Conservation (phyloP, 1,140 invertebrate genomes). For the Pogonomyrmex californicus region DNA sequence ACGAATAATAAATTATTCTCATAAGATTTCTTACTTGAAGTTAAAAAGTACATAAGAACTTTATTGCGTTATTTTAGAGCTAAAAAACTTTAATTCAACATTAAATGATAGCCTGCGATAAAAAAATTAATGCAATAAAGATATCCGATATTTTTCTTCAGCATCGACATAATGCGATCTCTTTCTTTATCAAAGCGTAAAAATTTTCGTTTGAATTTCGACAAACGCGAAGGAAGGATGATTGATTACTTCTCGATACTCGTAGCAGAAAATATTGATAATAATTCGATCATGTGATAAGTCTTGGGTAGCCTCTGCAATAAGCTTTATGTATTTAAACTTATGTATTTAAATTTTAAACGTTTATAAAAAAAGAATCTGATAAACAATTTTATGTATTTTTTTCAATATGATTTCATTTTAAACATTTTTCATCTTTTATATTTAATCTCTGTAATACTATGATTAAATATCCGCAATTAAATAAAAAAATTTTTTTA, state of each 20-base stretch:
- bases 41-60: not conserved
- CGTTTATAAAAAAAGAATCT: not conserved
- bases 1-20: not conserved
- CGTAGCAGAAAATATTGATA: slow-evolving; percentile 31
- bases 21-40: not conserved
- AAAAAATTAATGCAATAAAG: slow-evolving; percentile 12
- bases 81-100: slow-evolving; percentile 1
- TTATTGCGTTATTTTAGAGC: not conserved
- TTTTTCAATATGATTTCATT: not conserved
- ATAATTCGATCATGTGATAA: not conserved
- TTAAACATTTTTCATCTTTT: not conserved
- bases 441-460: not conserved
- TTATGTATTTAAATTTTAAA: not conserved
- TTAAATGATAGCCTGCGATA: not conserved
- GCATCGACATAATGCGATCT: not conserved
- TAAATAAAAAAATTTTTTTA: not conserved
- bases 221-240: slow-evolving; percentile 50
- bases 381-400: no score
- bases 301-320: not conserved
- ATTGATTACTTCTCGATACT: slow-evolving; percentile 60
- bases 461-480: not conserved
- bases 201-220: slow-evolving; percentile 49
- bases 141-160: slow-evolving; percentile 9
- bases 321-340: not conserved
- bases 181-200: slow-evolving; percentile 19